Percentiles rank a stretch among this genome's conserved stretches.
Conservation (phyloP, 2,113 vertebrate species). For the Phaethon lepturus region DNA sequence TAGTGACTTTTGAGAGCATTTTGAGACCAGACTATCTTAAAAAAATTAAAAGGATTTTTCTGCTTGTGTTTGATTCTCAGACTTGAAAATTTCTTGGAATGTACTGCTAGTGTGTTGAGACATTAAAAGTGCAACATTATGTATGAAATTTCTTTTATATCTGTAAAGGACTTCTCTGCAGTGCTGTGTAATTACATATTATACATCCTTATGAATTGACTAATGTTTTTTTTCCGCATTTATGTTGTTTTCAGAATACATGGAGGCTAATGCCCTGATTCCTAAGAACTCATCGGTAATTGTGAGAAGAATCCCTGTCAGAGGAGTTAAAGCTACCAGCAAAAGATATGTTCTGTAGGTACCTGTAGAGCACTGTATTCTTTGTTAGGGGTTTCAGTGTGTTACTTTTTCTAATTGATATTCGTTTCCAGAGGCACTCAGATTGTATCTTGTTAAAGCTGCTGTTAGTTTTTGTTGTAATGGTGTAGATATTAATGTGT, state of each 20-base stretch:
- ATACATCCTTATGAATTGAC: too few species aligned
- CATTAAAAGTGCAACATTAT: background rate
- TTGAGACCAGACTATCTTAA: background rate
- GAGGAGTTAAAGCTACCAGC: conserved; percentile 87
- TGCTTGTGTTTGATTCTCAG: background rate
- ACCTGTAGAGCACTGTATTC: background rate
- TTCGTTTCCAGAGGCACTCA: background rate
- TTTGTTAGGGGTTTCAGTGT: background rate
- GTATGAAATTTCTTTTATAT: background rate
- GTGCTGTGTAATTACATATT: background rate
- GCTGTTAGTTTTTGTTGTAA: background rate
- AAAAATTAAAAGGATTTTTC: background rate
- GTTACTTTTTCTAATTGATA: background rate
- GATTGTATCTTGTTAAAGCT: background rate
- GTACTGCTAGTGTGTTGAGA: background rate
- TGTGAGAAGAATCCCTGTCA: conserved; percentile 93
- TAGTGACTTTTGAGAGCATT: background rate
- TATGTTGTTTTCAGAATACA: conserved; percentile 85
- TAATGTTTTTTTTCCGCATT: background rate
- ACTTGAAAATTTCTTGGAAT: background rate
- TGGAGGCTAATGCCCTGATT: conserved; percentile 88
- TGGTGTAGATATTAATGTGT: background rate
- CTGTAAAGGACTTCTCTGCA: background rate
- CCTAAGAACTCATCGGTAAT: conserved; percentile 98
- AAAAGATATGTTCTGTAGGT: conserved; percentile 94